Percentiles rank a stretch among this genome's conserved stretches.
Evolutionary conservation across 2,797 vertebrate genomes (phyloP).

Genomic region (Xiphophorus birchmanni): DNA sequence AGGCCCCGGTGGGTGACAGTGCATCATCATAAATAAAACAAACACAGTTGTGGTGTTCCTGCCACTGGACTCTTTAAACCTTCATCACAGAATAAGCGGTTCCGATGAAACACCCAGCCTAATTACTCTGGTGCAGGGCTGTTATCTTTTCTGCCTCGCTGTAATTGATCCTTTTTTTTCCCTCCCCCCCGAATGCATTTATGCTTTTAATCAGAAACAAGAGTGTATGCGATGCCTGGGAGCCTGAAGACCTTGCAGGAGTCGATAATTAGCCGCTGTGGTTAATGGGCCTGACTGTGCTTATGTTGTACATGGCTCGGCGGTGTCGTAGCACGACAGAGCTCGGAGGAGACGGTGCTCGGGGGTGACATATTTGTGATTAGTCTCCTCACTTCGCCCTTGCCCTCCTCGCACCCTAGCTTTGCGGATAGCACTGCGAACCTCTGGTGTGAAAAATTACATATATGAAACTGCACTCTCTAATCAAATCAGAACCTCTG

Average conservation of each 20-base stretch:
- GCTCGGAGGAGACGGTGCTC: slow-evolving; percentile 63
- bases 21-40: slow-evolving; percentile 89
- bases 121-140: slow-evolving; percentile 85
- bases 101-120: slow-evolving; percentile 82
- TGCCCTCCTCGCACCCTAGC: slow-evolving; percentile 61
- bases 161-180: slow-evolving; percentile 77
- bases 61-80: slow-evolving; percentile 84
- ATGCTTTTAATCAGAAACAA: slow-evolving; percentile 89
- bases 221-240: slow-evolving; percentile 79
- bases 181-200: slow-evolving; percentile 64
- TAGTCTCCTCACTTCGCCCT: slow-evolving; percentile 62
- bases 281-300: slow-evolving; percentile 86
- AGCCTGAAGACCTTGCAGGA: slow-evolving; percentile 87
- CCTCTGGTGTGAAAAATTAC: slow-evolving; percentile 56
- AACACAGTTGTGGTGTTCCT: slow-evolving; percentile 84
- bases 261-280: slow-evolving; percentile 92
- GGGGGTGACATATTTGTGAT: slow-evolving; percentile 65
- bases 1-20: slow-evolving; percentile 90
- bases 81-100: slow-evolving; percentile 80
- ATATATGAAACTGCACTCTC: slow-evolving; percentile 44
- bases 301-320: slow-evolving; percentile 58
- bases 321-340: slow-evolving; percentile 61
- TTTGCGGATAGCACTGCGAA: slow-evolving; percentile 37
- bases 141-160: slow-evolving; percentile 75
- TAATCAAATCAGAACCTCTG: slow-evolving; percentile 60